Evolutionary conservation across 2,113 vertebrate genomes (phyloP), one percentile per base, ranked within the genome.

Genomic region (Entelurus aequoreus): DNA sequence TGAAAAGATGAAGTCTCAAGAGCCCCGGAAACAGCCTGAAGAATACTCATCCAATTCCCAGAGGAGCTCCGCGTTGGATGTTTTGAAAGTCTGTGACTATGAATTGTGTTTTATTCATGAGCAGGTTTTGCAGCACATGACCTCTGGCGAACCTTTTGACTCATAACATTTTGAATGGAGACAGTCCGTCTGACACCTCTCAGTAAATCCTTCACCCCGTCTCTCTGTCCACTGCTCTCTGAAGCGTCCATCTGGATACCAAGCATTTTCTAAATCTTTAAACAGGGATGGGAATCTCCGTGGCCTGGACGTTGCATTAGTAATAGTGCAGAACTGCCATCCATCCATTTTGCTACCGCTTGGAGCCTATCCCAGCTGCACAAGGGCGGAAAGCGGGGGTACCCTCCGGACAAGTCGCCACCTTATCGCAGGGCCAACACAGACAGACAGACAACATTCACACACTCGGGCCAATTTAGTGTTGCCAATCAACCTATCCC

Each of bases 31-130:
- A 42, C 57, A 80, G 65, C 40, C 64, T 8, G 1, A 77, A 69
- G 60, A 62, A 48, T 16, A 38, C 16, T 21, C 48, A 37, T 63
- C 57, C 53, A 46, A 55, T 65, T 74, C 78, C 74, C 67, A 35
- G 12, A 62, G 65, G 66, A 66, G 55, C 58, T 35, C 21, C 54
- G 38, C 65, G 46, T 55, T 75, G 68, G 51, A 55, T 36, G 51
- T 67, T 60, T 48, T 64, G 46, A 58, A 55, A 67, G 54, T 51
- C 55, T 37, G 63, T 66, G 63, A 70, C 71, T 21, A 53, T 65
- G 54, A 74, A 57, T 74, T 76, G 77, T 76, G 66, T 82, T 79
- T 87, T 76, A 82, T 82, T 84, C 79, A 85, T 84, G 66, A 75
- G 55, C 48, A 55, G 40, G 66, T 72, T 62, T 63, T 60, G 64